These are phyloP conservation scores for Marmota monax DNA, from an alignment of 2,113 vertebrate genomes.

Conservation along the genomic window DNA sequence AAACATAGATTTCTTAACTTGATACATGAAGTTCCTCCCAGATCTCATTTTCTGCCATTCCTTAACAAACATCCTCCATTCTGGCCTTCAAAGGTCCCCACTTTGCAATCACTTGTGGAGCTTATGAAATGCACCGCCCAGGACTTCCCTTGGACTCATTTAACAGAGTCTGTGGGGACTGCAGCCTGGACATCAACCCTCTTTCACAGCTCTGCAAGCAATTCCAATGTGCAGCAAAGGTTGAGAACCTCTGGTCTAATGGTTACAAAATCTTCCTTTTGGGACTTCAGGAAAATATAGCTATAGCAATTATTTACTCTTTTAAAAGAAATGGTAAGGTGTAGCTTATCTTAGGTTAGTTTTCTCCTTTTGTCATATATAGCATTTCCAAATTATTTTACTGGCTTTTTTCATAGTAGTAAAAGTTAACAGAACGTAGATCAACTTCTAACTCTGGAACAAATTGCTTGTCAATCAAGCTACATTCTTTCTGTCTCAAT, in stretches of 20 bases:
- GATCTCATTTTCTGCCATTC: not conserved
- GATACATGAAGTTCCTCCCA: not conserved
- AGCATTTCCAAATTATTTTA: not conserved
- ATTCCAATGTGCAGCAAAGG: not conserved
- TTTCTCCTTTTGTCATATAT: not conserved
- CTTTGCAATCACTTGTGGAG: not conserved
- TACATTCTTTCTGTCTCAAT: not conserved
- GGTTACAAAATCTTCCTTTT: not conserved
- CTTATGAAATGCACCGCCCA: not conserved
- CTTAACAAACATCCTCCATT: not conserved
- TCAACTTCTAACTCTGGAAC: not conserved
- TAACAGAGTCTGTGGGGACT: not conserved
- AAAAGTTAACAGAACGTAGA: conserved; percentile 49
- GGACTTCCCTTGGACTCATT: not conserved
- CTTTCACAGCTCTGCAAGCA: not conserved
- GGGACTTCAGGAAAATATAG: not conserved
- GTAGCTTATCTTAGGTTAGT: not conserved
- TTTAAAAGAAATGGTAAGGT: not conserved
- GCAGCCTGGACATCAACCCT: not conserved
- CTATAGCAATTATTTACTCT: not conserved
- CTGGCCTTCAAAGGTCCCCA: not conserved
- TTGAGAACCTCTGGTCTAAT: not conserved
- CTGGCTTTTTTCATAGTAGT: not conserved
- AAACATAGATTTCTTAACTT: not conserved
- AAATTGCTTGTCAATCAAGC: conserved; percentile 63